Percentiles rank a stretch among this genome's conserved stretches.
These are phyloP conservation scores for Eulacestoma nigropectus DNA, from an alignment of 2,113 vertebrate genomes.

Conservation along the genomic window DNA sequence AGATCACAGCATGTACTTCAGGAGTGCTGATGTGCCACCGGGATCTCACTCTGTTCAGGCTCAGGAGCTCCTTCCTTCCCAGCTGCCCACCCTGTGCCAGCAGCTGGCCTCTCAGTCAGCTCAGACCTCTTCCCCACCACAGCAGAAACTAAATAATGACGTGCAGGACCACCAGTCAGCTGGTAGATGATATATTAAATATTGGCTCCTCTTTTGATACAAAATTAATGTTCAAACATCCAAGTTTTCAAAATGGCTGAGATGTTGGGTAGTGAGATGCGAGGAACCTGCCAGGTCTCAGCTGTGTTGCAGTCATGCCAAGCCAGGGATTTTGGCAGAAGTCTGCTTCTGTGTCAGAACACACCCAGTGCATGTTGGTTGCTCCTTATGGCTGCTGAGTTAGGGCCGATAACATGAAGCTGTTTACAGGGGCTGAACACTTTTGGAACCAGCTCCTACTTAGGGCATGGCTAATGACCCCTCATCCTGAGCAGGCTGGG, in stretches of 20 bases:
- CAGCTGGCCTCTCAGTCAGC: background rate
- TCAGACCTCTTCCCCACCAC: background rate
- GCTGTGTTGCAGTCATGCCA: accelerated
- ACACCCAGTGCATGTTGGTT: accelerated
- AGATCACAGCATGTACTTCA: background rate
- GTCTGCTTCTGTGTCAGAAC: background rate
- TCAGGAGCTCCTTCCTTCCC: background rate
- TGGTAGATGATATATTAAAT: background rate
- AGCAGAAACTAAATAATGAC: background rate
- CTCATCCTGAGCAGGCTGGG: background rate
- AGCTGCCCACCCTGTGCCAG: background rate
- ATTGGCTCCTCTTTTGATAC: background rate
- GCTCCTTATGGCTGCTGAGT: background rate
- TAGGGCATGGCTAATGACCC: background rate
- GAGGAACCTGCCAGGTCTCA: background rate
- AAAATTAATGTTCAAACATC: background rate
- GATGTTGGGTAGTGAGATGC: background rate
- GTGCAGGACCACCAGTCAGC: background rate
- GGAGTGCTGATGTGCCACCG: background rate
- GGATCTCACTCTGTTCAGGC: background rate
- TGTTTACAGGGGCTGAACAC: background rate
- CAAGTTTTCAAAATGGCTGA: background rate
- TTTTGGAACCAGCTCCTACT: background rate
- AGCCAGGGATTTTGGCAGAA: background rate
- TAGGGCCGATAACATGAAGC: accelerated